Percentiles rank a stretch among this genome's conserved stretches.
These are phyloP conservation scores for Manis crassicaudata DNA, from an alignment of 2,797 vertebrate genomes.

Conservation along the genomic window DNA sequence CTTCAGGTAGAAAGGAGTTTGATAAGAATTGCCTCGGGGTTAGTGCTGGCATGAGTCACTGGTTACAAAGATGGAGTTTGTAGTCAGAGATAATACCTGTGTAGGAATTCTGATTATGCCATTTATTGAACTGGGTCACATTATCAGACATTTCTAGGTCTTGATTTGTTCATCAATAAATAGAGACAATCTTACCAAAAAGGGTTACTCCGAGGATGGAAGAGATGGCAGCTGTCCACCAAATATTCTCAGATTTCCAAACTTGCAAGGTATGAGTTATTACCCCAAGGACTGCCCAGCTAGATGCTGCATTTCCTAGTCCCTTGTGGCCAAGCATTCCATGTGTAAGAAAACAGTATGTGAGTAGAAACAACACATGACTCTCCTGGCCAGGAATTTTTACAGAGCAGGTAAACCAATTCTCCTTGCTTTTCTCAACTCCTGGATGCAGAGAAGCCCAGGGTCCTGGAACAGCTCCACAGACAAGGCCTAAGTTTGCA, in stretches of 20 bases:
- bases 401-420: neutral
- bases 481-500: neutral
- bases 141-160: neutral
- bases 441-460: neutral
- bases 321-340: neutral
- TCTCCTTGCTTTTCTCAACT: neutral
- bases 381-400: neutral
- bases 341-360: neutral
- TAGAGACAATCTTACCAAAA: neutral
- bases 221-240: neutral
- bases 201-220: neutral
- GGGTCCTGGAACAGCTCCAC: neutral
- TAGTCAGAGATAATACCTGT: neutral
- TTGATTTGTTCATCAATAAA: neutral
- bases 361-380: neutral
- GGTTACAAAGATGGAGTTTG: neutral
- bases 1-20: neutral
- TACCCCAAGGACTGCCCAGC: neutral
- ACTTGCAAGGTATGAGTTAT: neutral
- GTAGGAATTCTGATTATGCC: neutral
- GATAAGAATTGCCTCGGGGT: neutral
- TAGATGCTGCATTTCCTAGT: neutral
- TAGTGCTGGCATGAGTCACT: neutral
- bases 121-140: neutral
- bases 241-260: neutral